Evolutionary conservation across 2,113 vertebrate species (phyloP).

Genomic region (Lanius collurio): DNA sequence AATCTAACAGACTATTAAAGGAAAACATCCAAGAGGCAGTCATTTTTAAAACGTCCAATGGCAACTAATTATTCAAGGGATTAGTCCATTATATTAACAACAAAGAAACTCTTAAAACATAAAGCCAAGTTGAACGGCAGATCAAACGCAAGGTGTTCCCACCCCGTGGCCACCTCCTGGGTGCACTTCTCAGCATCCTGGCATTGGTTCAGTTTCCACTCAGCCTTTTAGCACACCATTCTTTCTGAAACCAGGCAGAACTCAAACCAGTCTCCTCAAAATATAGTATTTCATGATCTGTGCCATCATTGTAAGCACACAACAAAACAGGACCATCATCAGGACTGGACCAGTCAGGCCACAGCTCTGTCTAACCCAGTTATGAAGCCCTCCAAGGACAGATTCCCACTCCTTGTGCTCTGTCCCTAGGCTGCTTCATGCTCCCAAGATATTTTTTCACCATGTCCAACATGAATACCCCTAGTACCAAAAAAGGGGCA

Average conservation of each 20-base stretch:
- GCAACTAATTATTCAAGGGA: slow-evolving; percentile 49
- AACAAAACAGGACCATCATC: background rate
- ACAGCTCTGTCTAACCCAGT: background rate
- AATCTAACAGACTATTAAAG: slow-evolving; percentile 38
- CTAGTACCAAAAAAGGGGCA: background rate
- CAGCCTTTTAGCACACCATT: background rate
- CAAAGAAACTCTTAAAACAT: slow-evolving; percentile 50
- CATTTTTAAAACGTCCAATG: slow-evolving; percentile 11
- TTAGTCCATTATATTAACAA: slow-evolving; percentile 27
- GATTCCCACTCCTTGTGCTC: background rate
- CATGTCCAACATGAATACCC: background rate
- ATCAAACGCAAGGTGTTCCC: slow-evolving; percentile 38
- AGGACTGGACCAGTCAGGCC: background rate
- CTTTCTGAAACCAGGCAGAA: background rate
- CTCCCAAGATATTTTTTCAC: background rate
- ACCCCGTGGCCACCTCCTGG: background rate
- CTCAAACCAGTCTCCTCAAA: background rate
- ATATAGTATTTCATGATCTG: background rate
- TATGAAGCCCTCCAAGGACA: background rate
- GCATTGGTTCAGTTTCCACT: background rate
- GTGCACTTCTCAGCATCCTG: background rate
- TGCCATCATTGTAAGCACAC: background rate
- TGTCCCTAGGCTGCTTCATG: background rate
- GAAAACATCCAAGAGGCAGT: slow-evolving; percentile 42
- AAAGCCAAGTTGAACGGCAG: background rate